Percentiles rank a stretch among this genome's conserved stretches.
Evolutionary conservation across 2,797 vertebrate genomes (phyloP).

Genomic region (Esox masquinongy): DNA sequence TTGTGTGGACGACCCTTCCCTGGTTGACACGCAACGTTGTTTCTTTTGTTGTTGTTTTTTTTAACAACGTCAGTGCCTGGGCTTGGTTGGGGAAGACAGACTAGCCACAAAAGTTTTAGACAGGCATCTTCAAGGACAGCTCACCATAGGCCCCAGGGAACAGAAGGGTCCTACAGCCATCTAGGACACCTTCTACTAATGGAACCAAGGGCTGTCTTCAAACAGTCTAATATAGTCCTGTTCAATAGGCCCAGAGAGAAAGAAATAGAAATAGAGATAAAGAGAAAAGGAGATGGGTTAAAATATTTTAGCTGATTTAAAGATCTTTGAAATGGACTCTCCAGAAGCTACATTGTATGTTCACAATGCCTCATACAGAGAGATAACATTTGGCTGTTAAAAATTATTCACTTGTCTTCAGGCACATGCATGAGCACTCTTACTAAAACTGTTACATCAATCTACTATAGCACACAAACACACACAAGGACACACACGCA

Average conservation of each 20-base stretch:
- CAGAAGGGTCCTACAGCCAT: conserved; percentile 27
- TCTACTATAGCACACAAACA: conserved; percentile 7
- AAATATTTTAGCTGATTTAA: neutral
- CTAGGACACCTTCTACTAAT: conserved; percentile 31
- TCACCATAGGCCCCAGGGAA: conserved; percentile 14
- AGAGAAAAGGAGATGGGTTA: conserved; percentile 8
- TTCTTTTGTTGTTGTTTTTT: no score
- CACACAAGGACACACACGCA: conserved; percentile 16
- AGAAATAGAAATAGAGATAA: conserved; percentile 6
- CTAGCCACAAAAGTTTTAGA: neutral
- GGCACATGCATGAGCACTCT: neutral
- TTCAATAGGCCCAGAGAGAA: conserved; percentile 11
- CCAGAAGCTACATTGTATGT: neutral
- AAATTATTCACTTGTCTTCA: neutral
- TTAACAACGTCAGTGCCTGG: no score
- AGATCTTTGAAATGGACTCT: conserved; percentile 19
- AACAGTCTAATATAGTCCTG: conserved; percentile 5
- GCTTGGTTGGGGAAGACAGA: no score
- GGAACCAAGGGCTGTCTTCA: conserved; percentile 39
- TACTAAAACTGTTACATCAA: neutral
- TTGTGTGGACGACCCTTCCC: no score
- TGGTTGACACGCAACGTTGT: no score
- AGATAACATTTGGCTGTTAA: neutral
- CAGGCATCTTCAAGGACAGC: neutral
- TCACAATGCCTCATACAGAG: neutral